Evolutionary conservation across 1,140 invertebrate genomes (phyloP), one percentile per base, ranked within the genome.

Genomic region (Holcopasites calliopsidis): DNA sequence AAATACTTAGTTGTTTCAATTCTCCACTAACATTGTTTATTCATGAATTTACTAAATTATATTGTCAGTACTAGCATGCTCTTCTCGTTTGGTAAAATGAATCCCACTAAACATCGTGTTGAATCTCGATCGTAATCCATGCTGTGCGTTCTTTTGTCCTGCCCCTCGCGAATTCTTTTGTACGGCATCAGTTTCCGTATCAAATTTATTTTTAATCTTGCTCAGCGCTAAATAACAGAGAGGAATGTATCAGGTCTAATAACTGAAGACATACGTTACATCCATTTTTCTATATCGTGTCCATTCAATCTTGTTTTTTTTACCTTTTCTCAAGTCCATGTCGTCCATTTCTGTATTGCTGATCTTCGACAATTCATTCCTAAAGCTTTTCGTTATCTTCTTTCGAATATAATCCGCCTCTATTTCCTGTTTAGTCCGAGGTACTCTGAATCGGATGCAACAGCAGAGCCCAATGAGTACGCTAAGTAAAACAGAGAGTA

Each of bases 351-450:
- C 96, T 7, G 95, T 93, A 86, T 97, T 96, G 85, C 95, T 94
- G 77, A 98, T 96, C 80, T 95, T 94, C 76, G 94, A 94, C 16
- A 98, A 90, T 86, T 97, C 94, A 73, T 95, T 94, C 18, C 95
- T 93, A 89, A 98, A 98, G 87, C 95, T 96, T 76, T 93, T 93
- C 0, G 97, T 95, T 33, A 98, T 94, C 88, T 95, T 95, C 82
- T 96, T 95, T 5, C 97, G 92, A 77, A 96, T 94, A 89, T 96
- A 97, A 91, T 98, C 96, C 0, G 96, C 97, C 88, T 98, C 97
- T 60, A 98, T 98, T 89, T 98, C 96, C 90, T 98, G 97, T 87
- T 98, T 98, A 0, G 97, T 98, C 31, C 97, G 93, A 2, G 97
- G 97, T 80, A 98, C 95, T 35, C 97, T 94, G 86, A 97, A 97